Conservation (phyloP, 2,797 vertebrate genomes). For the Chrosomus eos region DNA sequence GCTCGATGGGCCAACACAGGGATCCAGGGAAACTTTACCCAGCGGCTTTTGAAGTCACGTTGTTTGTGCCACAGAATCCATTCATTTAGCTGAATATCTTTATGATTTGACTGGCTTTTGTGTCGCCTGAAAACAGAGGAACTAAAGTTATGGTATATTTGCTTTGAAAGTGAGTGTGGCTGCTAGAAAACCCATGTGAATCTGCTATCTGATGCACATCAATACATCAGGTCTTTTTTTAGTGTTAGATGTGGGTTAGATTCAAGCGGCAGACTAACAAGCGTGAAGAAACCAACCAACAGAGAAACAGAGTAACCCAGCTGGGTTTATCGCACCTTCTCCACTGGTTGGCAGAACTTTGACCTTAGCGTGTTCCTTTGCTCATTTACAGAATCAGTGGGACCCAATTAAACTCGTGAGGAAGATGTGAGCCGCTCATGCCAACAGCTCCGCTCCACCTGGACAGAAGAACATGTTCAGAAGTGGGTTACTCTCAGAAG, state of each 20-base stretch:
- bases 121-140: not conserved
- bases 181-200: not conserved
- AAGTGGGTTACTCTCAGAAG: constrained; percentile 44
- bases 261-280: constrained; percentile 15
- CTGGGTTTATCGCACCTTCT: constrained; percentile 13
- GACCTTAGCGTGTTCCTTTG: constrained; percentile 25
- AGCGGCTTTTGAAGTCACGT: constrained; percentile 28
- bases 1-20: constrained; percentile 44
- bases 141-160: not conserved
- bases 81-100: not conserved
- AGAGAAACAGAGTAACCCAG: constrained; percentile 54
- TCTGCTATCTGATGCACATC: constrained; percentile 5
- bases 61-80: not conserved
- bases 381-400: constrained; percentile 53
- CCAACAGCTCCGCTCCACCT: constrained; percentile 24
- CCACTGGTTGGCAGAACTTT: constrained; percentile 38
- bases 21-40: constrained; percentile 11
- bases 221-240: not conserved
- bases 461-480: constrained; percentile 52
- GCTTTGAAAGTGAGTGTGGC: not conserved
- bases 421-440: constrained; percentile 23
- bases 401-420: constrained; percentile 58
- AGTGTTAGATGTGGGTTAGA: not conserved
- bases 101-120: not conserved
- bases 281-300: constrained; percentile 50